These are phyloP conservation scores for Pangasius djambal DNA, from an alignment of 2,797 vertebrate genomes.

Conservation along the genomic window DNA sequence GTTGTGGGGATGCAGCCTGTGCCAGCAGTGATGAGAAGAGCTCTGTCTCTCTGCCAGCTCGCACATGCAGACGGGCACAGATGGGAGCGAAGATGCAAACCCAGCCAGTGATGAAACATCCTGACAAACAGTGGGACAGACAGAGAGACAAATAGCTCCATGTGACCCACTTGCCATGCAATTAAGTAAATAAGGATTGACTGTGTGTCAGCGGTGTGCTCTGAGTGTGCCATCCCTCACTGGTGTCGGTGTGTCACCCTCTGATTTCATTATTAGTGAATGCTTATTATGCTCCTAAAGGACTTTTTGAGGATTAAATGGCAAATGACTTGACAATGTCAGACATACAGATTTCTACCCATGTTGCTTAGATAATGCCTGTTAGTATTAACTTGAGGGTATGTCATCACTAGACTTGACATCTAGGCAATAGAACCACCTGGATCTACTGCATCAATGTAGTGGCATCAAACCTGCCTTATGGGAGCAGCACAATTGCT, in stretches of 20 bases:
- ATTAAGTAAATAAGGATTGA: conserved; percentile 67
- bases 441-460: conserved; percentile 29
- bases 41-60: conserved; percentile 57
- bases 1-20: conserved; percentile 57
- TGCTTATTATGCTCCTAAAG: conserved; percentile 57
- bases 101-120: conserved; percentile 62
- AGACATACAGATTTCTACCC: conserved; percentile 36
- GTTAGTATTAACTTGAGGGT: conserved; percentile 37
- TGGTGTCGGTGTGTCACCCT: conserved; percentile 54
- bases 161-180: conserved; percentile 63
- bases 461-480: not conserved
- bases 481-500: not conserved
- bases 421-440: conserved; percentile 28
- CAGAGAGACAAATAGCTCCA: conserved; percentile 61
- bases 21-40: conserved; percentile 54
- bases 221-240: conserved; percentile 53
- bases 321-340: conserved; percentile 39
- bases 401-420: conserved; percentile 36
- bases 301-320: conserved; percentile 57
- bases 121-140: conserved; percentile 63
- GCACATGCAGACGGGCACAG: conserved; percentile 57
- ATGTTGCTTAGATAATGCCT: conserved; percentile 34
- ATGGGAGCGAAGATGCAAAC: conserved; percentile 54
- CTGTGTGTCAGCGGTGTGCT: conserved; percentile 58
- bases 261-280: conserved; percentile 60